Percentiles rank a stretch among this genome's conserved stretches.
Evolutionary conservation across 2,113 vertebrate genomes (phyloP).

Genomic region (Tetraodon nigroviridis): DNA sequence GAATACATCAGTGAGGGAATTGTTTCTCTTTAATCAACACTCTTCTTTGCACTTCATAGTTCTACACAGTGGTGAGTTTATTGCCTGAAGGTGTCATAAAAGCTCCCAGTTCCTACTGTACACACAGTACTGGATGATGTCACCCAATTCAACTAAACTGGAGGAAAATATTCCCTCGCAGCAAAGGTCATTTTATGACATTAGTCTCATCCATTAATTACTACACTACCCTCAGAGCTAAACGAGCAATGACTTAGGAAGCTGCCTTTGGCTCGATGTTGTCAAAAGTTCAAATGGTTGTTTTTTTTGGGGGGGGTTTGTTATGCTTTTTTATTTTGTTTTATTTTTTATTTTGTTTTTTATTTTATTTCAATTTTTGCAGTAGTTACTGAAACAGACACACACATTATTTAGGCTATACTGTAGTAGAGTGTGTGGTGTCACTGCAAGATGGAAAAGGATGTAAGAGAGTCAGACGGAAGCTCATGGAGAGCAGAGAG

Average conservation of each 20-base stretch:
- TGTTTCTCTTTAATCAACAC: neutral
- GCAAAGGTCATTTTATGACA: slow-evolving; percentile 52
- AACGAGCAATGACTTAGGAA: slow-evolving; percentile 55
- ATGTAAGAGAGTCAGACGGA: slow-evolving; percentile 9
- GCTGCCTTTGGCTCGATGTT: slow-evolving; percentile 30
- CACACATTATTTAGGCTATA: neutral
- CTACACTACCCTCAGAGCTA: slow-evolving; percentile 45
- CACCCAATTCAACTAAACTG: slow-evolving; percentile 40
- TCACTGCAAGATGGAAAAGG: slow-evolving; percentile 28
- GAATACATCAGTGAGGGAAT: neutral
- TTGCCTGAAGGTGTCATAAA: slow-evolving; percentile 22
- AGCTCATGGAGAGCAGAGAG: slow-evolving; percentile 24
- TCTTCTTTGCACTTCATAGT: slow-evolving; percentile 27
- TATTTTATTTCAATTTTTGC: slow-evolving; percentile 1
- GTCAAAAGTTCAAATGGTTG: slow-evolving; percentile 14
- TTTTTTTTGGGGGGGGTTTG: slow-evolving; percentile 19
- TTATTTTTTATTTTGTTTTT: slow-evolving; percentile 10
- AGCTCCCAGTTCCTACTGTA: slow-evolving; percentile 30
- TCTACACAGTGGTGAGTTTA: slow-evolving; percentile 18
- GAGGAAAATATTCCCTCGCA: slow-evolving; percentile 35
- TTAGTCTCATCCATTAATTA: slow-evolving; percentile 64
- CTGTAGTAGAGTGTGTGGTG: slow-evolving; percentile 33
- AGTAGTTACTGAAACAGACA: slow-evolving; percentile 6
- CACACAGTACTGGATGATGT: slow-evolving; percentile 34
- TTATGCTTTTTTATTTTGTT: neutral